These are phyloP conservation scores for Xiphophorus birchmanni DNA, from an alignment of 2,797 vertebrate genomes.

Conservation along the genomic window DNA sequence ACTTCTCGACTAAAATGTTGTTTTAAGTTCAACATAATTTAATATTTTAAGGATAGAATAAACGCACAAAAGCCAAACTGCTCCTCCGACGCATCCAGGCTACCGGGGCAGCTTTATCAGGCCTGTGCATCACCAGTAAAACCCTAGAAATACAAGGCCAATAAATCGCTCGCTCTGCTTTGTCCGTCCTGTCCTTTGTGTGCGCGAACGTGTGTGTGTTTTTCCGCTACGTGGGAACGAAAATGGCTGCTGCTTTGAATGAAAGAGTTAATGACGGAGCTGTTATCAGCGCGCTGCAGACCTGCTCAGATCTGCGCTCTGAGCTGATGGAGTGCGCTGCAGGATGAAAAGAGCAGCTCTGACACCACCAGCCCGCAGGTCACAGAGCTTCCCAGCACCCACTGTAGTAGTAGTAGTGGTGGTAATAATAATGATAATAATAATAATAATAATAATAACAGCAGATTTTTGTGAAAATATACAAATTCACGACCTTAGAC, in stretches of 20 bases:
- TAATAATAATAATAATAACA: conserved; percentile 9
- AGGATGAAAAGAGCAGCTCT: conserved; percentile 76
- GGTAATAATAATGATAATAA: not conserved
- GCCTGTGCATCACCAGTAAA: conserved; percentile 33
- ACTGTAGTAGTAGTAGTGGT: no score
- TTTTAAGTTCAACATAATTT: not conserved
- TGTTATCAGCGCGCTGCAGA: conserved; percentile 88
- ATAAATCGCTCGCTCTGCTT: not conserved
- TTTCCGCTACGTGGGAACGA: conserved; percentile 35
- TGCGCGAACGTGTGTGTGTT: not conserved
- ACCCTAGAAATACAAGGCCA: conserved; percentile 3
- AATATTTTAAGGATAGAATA: not conserved
- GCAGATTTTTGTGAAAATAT: not conserved
- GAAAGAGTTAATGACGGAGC: conserved; percentile 77
- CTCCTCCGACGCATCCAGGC: not conserved
- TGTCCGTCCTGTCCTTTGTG: not conserved
- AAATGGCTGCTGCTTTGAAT: conserved; percentile 54
- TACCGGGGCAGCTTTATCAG: conserved; percentile 36
- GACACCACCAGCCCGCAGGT: conserved; percentile 59
- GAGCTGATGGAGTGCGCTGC: conserved; percentile 75
- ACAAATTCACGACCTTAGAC: not conserved
- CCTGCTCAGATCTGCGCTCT: conserved; percentile 61
- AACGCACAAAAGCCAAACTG: not conserved
- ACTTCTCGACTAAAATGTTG: not conserved
- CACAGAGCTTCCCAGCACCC: conserved; percentile 33